Evolutionary conservation across 2,888 invertebrate genomes (phyloP), one percentile per base, ranked within the genome.

Genomic region (Sesamia inferens): DNA sequence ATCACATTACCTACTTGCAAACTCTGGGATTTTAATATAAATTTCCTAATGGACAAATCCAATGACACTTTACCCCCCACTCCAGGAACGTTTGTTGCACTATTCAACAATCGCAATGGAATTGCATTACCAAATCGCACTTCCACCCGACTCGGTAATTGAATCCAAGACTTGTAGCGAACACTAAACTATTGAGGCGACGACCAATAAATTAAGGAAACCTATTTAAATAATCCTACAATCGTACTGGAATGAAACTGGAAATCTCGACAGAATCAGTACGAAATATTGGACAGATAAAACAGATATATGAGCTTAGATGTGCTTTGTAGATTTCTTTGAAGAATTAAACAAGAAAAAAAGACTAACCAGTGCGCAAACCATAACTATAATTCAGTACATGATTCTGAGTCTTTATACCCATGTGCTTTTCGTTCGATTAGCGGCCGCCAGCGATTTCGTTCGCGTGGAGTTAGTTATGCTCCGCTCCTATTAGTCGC

Each of bases 171-270:
- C 63, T 68, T 19, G 14, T 63, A 67, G 13, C 11, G 14, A 55
- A 64, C 54, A 57, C 54, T 64, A 61, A 13, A 59, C 24, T 31
- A 61, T 31, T 31, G 65, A 57, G 10, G 16, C 51, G 31, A 57
- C 51, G 66, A 39, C 51, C 31, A 57, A 77, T 79, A 79, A 79
- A 77, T 74, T 79, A 77, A 66, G 66, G 57, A n/a, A n/a, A 59
- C 57, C 57, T 47, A 65, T 65, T 61, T 31, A 55, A 73, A 79
- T 79, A 76, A 65, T 42, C 54, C 61, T 47, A 19, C 59, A 24
- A 48, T 62, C 39, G 24, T 42, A 22, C 24, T 76, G 13, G 44
- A 71, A 59, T 5, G 24, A 55, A 59, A 55, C 8, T n/a, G 57
- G 68, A 42, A 48, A 79, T 73, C 55, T 79, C 31, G 55, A 42